Evolutionary conservation across 2,797 vertebrate genomes (phyloP), one percentile per base, ranked within the genome.

Genomic region (Rhinogobio ventralis): DNA sequence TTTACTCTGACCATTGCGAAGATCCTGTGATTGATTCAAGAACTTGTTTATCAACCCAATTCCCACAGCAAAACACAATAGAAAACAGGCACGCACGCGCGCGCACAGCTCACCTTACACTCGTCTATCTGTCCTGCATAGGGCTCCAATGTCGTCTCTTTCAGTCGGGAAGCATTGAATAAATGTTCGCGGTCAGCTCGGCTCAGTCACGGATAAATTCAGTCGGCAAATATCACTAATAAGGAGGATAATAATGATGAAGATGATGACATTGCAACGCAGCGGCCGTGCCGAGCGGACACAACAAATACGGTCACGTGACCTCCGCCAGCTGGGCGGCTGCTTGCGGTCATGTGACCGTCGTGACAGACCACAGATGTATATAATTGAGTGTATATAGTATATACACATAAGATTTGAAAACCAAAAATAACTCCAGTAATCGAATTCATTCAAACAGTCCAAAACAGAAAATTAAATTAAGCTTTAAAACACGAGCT

Each of bases 231-330:
- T 74, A 69, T 79, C 83, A 75, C 81, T 81, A 85, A 88, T 90
- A 77, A 67, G 75, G 79, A 73, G 78, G 36, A 55, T 46, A 19
- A 69, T 23, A 30, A 23, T n/a, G 19, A 83, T 28, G 88, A 92
- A 93, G 94, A 94, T n/a, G 88, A 92, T 93, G 94, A 94, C 94
- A 93, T 92, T 92, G 94, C 94, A 93, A 76, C 90, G 85, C 46
- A 23, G 45, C 85, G 86, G 72, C 87, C 67, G 66, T 75, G 87
- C 79, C 86, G 87, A 87, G 81, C 69, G 83, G 80, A 85, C 85
- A 83, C 94, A 94, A 96, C 94, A 95, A 91, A 90, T 83, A 60
- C 0, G 11, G 5, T 91, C 95, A 95, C 94, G 93, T 95, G 94
- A 94, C 20, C 60, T 15, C 1, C 4, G 33, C 72, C 81, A 83